Evolutionary conservation across 2,888 invertebrate species (phyloP).

Genomic region (Leucophenga maculata): DNA sequence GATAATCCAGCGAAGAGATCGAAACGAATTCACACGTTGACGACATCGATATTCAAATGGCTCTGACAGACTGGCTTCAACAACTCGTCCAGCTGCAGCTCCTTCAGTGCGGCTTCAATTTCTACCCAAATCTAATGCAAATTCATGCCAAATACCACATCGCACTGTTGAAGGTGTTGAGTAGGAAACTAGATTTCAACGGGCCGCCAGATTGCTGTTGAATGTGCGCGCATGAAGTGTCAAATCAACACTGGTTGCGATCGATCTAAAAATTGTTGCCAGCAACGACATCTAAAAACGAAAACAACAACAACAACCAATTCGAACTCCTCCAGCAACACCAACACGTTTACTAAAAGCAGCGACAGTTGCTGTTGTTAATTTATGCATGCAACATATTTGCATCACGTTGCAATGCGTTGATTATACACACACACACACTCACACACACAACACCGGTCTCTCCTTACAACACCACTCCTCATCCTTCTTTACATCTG

Average conservation of each 20-base stretch:
- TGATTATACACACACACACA: conserved; percentile 48
- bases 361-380: conserved; percentile 53
- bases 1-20: conserved; percentile 47
- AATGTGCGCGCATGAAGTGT: conserved; percentile 50
- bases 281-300: conserved; percentile 13
- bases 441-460: neutral
- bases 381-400: conserved; percentile 65
- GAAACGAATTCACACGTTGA: conserved; percentile 45
- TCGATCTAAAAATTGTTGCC: conserved; percentile 46
- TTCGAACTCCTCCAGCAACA: conserved; percentile 24
- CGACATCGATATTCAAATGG: too few species aligned
- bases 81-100: too few species aligned
- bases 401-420: conserved; percentile 51
- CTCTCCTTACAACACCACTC: neutral
- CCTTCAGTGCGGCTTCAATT: too few species aligned
- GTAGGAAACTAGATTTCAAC: too few species aligned
- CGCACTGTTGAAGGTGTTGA: too few species aligned
- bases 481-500: neutral
- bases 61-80: too few species aligned
- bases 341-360: conserved; percentile 36
- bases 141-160: too few species aligned
- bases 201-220: too few species aligned
- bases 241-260: conserved; percentile 55
- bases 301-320: conserved; percentile 32
- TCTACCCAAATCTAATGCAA: too few species aligned